Base-by-base conservation (phyloP, 2,113 vertebrate species). In the Pedionomus torquatus region DNA sequence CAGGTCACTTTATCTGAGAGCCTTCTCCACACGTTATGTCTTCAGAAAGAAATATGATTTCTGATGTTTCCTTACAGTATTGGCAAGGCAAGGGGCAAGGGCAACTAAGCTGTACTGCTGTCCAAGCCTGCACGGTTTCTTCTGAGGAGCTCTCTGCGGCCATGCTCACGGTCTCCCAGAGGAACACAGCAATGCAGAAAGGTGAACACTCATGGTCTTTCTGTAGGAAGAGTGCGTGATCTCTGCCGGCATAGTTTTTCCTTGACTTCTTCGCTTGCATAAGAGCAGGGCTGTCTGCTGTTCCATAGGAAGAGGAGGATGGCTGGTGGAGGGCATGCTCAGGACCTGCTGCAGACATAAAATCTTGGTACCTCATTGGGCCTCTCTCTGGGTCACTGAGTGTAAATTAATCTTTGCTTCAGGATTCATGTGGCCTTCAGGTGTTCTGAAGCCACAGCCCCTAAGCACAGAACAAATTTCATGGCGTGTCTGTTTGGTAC, bases 161-260 rank as follows among this genome's bases (percentile, higher is more conserved):
- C 3, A 2, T 31, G 39, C 71, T 10, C 24, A 17, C 1, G 0
- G 24, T 39, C 70, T 76, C 26, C n/a, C 13, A 20, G 46, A 49
- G 64, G 57, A 84, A 57, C 46, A 25, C n/a, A 51, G 70, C 30
- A 35, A 19, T 13, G 26, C 41, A 49, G 19, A 66, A 66, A 37
- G 0, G 2, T n/a, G 28, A 3, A 19, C 0, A 1, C 83, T 60
- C 30, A 16, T 28, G 31, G 31, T 25, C 25, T 18, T 63, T 49
- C 65, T 58, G n/a, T 41, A 48, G 74, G 58, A 55, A 49, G 26
- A 55, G 31, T 20, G 13, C 48, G 57, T 64, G 39, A 48, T 70
- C 63, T 66, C 51, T 57, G 9, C 20, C 9, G 4, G 44, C 4
- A 2, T 8, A 49, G 52, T 21, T 64, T 49, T 71, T 74, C 31